These are phyloP conservation scores for Amblyornis subalaris DNA, from an alignment of 2,113 vertebrate species.

Conservation along the genomic window DNA sequence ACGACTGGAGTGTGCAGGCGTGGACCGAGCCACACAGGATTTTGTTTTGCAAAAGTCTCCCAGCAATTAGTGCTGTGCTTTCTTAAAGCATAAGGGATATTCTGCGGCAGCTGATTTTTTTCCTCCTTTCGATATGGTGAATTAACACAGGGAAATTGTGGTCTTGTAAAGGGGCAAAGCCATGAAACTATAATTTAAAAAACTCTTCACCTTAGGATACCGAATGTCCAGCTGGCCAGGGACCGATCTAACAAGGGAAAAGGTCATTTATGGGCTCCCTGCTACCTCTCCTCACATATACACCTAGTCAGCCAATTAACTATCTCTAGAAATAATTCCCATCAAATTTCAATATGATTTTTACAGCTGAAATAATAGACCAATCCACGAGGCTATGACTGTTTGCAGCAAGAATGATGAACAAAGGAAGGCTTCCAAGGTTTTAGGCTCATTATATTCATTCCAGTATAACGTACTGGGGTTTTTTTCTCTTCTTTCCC, in stretches of 20 bases:
- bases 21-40: neutral
- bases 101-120: neutral
- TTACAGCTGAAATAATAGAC: conserved; percentile 28
- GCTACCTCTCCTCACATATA: neutral
- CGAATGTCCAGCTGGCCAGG: conserved; percentile 17
- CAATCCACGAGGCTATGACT: neutral
- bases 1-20: conserved; percentile 12
- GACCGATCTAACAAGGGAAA: conserved; percentile 28
- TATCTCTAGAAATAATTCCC: neutral
- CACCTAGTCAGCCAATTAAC: conserved; percentile 1
- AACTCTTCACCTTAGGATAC: conserved; percentile 10
- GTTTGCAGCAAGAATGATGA: neutral
- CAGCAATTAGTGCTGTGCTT: neutral
- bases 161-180: neutral
- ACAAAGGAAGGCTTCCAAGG: conserved; percentile 18
- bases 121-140: neutral
- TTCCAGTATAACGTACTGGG: neutral
- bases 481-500: neutral
- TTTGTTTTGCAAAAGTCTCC: conserved; percentile 37
- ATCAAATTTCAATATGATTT: conserved; percentile 16
- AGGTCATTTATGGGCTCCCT: conserved; percentile 32
- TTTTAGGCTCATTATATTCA: neutral
- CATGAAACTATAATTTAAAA: neutral
- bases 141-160: neutral
- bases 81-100: neutral